Conservation (phyloP, 1,140 invertebrate genomes). For the Agraylea sexmaculata region DNA sequence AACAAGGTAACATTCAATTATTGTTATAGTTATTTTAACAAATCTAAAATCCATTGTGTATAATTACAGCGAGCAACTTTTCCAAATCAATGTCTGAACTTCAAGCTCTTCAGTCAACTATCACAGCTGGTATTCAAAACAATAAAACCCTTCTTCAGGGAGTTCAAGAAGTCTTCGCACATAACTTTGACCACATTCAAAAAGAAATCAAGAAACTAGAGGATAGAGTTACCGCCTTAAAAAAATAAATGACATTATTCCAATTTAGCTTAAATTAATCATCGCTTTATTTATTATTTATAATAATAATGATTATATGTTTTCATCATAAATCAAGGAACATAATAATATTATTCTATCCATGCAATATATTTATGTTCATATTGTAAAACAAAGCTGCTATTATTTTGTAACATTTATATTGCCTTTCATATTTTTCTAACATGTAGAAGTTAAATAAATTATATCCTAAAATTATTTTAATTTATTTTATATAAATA, state of each 20-base stretch:
- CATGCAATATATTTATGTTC: too few relatives aligned
- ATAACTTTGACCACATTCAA: constrained; percentile 61
- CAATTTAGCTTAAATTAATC: too few relatives aligned
- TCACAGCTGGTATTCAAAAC: constrained; percentile 55
- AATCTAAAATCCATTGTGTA: constrained; percentile 9
- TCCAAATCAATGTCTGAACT: constrained; percentile 71
- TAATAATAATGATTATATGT: too few relatives aligned
- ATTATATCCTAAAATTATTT: too few relatives aligned
- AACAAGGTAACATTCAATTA: constrained; percentile 55
- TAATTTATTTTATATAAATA: too few relatives aligned
- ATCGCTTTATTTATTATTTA: too few relatives aligned
- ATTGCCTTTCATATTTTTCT: too few relatives aligned
- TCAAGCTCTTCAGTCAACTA: constrained; percentile 68
- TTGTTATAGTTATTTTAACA: background rate
- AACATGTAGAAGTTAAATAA: too few relatives aligned
- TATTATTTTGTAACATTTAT: too few relatives aligned
- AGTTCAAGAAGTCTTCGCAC: constrained; percentile 66
- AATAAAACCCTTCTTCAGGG: constrained; percentile 69
- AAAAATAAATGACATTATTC: constrained; percentile 16
- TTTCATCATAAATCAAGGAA: too few relatives aligned
- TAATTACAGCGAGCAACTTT: constrained; percentile 67
- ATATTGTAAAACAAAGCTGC: too few relatives aligned
- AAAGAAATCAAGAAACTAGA: constrained; percentile 65
- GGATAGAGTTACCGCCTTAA: constrained; percentile 44
- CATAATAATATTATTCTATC: too few relatives aligned